Percentiles rank a stretch among this genome's conserved stretches.
phyloP scores from a whole-genome alignment of 2,113 vertebrate genomes.

The Osmerus eperlanus region DNA sequence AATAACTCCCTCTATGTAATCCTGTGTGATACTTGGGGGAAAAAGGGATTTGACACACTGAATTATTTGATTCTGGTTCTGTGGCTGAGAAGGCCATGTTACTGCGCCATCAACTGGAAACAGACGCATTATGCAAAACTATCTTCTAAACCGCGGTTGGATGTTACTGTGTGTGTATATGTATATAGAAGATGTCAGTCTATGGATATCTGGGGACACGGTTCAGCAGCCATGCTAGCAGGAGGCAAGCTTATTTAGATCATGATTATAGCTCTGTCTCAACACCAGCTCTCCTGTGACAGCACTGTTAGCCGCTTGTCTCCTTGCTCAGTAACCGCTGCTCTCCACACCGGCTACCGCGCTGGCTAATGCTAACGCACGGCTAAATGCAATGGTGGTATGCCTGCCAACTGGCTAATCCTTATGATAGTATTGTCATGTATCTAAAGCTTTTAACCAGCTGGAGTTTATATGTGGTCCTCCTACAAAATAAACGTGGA shows the following conservation, averaged over 20 bases:
- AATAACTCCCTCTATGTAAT: slow-evolving; percentile 38
- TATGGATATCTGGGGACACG: slow-evolving; percentile 52
- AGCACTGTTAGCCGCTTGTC: slow-evolving; percentile 68
- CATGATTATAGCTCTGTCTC: slow-evolving; percentile 67
- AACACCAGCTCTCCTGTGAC: slow-evolving; percentile 66
- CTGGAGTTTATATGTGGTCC: too few relatives aligned
- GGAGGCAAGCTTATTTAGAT: slow-evolving; percentile 63
- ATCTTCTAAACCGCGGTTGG: slow-evolving; percentile 40
- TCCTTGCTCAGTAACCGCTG: slow-evolving; percentile 31
- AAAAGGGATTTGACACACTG: slow-evolving; percentile 39
- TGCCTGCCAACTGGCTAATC: background rate
- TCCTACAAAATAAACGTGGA: too few relatives aligned
- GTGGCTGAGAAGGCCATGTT: slow-evolving; percentile 36
- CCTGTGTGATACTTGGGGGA: slow-evolving; percentile 34
- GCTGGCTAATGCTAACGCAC: background rate
- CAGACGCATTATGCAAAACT: slow-evolving; percentile 49
- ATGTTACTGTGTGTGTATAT: slow-evolving; percentile 48
- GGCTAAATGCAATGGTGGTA: too few relatives aligned
- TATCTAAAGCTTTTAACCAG: background rate
- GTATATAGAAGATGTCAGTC: slow-evolving; percentile 31
- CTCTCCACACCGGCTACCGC: too few relatives aligned
- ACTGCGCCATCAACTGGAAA: slow-evolving; percentile 41
- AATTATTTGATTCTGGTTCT: slow-evolving; percentile 36
- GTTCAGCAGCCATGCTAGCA: slow-evolving; percentile 51
- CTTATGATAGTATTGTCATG: background rate